Evolutionary conservation across 1,140 invertebrate genomes (phyloP).

Genomic region (Aphis gossypii): DNA sequence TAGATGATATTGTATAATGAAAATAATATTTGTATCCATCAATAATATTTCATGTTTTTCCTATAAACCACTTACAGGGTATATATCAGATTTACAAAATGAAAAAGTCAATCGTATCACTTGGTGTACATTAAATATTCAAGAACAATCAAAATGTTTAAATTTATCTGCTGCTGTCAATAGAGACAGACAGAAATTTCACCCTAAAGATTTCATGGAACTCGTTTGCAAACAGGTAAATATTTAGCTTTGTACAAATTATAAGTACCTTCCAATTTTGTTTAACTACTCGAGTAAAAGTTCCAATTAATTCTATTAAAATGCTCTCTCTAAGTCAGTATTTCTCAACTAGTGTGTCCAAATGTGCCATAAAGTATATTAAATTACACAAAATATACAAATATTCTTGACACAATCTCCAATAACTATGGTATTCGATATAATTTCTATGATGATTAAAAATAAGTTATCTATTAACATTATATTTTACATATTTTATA

Average conservation of each 20-base stretch:
- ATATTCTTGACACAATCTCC: too few species aligned
- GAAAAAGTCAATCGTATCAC: conserved; percentile 42
- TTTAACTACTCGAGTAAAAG: background rate
- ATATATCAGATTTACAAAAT: background rate
- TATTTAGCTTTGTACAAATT: background rate
- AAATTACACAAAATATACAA: too few species aligned
- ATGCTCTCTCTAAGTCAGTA: too few species aligned
- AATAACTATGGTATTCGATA: too few species aligned
- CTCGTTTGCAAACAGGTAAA: conserved; percentile 71
- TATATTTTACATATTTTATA: too few species aligned
- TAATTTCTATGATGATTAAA: too few species aligned
- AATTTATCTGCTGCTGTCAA: conserved; percentile 74
- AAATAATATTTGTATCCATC: background rate
- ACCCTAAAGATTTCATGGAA: conserved; percentile 68
- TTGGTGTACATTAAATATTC: conserved; percentile 80
- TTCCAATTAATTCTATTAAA: background rate
- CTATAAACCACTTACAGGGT: background rate
- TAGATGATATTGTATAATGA: background rate
- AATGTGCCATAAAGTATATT: too few species aligned
- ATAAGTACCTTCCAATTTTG: background rate
- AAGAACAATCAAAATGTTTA: conserved; percentile 80
- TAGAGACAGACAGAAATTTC: conserved; percentile 72
- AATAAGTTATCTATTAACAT: too few species aligned
- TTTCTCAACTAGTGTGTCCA: too few species aligned
- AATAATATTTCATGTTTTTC: background rate